A percentile compares a stretch with the other conserved stretches of the same genome.
These are phyloP conservation scores for Penaeus chinensis DNA, from an alignment of 1,140 invertebrate species.

Conservation along the genomic window DNA sequence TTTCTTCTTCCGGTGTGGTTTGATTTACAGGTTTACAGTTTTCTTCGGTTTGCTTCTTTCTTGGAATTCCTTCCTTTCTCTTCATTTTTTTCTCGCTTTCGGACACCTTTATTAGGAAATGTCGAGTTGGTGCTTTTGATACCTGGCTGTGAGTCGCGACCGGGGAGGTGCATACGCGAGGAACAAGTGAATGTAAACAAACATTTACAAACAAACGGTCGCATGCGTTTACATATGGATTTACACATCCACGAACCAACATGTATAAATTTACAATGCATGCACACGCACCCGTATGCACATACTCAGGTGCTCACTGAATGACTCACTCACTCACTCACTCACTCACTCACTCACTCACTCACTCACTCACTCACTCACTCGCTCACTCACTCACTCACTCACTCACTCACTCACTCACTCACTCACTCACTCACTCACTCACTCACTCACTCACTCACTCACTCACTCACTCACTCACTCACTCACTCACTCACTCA, in stretches of 20 bases:
- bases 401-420: background rate
- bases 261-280: no score
- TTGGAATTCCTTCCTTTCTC: background rate
- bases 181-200: no score
- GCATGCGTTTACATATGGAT: no score
- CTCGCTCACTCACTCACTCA: conserved; percentile 17
- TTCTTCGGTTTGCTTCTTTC: background rate
- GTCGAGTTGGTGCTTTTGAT: no score
- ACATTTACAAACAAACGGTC: no score
- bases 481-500: conserved; percentile 25
- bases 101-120: background rate
- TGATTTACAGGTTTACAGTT: no score
- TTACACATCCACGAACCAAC: no score
- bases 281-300: no score
- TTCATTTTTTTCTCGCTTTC: background rate
- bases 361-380: conserved; percentile 21
- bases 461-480: conserved; percentile 1
- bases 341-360: background rate
- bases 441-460: background rate
- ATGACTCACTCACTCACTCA: background rate
- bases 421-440: background rate
- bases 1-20: no score
- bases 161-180: no score
- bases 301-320: background rate
- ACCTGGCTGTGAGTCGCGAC: no score